phyloP scores from a whole-genome alignment of 2,888 invertebrate genomes.

The Clostera curtula region DNA sequence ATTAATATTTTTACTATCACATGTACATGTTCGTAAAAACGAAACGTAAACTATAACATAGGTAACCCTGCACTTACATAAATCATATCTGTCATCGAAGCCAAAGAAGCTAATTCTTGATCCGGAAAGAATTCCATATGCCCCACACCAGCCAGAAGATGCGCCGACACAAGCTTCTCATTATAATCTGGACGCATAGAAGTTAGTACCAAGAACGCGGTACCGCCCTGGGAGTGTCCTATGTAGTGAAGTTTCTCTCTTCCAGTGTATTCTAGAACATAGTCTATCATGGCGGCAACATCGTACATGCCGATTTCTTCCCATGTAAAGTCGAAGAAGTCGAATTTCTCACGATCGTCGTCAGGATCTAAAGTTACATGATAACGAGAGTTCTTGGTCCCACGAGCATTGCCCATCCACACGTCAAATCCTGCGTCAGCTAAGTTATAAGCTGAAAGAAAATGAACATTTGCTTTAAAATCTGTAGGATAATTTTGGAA shows the following conservation, averaged over 20 bases:
- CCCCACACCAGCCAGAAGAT: constrained; percentile 51
- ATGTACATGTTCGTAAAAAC: too few species aligned
- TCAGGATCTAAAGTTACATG: constrained; percentile 63
- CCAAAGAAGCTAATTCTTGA: constrained; percentile 13
- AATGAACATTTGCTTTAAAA: not conserved
- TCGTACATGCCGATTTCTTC: constrained; percentile 54
- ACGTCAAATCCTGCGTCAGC: constrained; percentile 81
- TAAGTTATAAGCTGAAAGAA: constrained; percentile 77
- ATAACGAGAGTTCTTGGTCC: constrained; percentile 79
- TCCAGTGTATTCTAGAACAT: constrained; percentile 34
- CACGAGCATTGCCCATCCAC: constrained; percentile 89
- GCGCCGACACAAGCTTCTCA: constrained; percentile 42
- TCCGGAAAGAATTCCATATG: constrained; percentile 41
- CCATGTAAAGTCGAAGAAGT: constrained; percentile 53
- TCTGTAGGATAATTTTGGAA: too few species aligned
- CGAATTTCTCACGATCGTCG: constrained; percentile 17
- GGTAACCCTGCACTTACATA: too few species aligned
- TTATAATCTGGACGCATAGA: constrained; percentile 47
- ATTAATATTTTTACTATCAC: too few species aligned
- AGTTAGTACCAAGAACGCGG: constrained; percentile 40
- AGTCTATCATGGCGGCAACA: constrained; percentile 52
- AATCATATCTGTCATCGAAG: constrained; percentile 30
- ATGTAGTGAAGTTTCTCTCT: constrained; percentile 46
- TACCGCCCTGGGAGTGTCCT: constrained; percentile 62
- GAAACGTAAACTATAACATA: too few species aligned